A percentile compares a stretch with the other conserved stretches of the same genome.
Conservation (phyloP, 2,888 invertebrate species). For the Peribatodes rhomboidaria region DNA sequence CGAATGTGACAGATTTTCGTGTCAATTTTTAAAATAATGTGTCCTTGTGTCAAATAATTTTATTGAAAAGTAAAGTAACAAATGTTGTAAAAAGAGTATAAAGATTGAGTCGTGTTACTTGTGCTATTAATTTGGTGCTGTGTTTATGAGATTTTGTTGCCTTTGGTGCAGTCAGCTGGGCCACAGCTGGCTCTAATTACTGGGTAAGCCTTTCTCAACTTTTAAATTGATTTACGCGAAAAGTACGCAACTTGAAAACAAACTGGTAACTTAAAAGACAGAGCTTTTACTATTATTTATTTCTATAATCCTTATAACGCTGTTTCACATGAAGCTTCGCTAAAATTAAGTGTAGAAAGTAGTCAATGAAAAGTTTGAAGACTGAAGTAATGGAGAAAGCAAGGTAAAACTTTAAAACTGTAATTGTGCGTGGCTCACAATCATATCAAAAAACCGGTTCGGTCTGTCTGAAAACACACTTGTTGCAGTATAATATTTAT, state of each 20-base stretch:
- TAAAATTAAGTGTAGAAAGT: not conserved
- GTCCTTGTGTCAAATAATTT: constrained; percentile 4
- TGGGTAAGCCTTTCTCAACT: constrained; percentile 6
- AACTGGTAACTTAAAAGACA: not conserved
- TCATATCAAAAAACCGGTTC: constrained; percentile 2
- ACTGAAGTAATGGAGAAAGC: not conserved
- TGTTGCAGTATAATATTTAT: not conserved
- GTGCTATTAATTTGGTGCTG: constrained; percentile 12
- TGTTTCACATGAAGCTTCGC: not conserved
- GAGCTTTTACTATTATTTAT: not conserved
- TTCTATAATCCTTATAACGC: no score
- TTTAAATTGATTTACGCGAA: not conserved
- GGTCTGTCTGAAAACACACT: not conserved
- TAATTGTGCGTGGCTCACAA: not conserved
- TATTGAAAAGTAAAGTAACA: not conserved
- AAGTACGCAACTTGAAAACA: not conserved
- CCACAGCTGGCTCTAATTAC: constrained; percentile 17
- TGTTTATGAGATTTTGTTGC: constrained; percentile 20
- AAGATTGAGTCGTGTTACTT: not conserved
- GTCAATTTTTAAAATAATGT: not conserved
- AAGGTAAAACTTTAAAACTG: constrained; percentile 1
- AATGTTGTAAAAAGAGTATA: constrained; percentile 3
- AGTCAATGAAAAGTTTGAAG: not conserved
- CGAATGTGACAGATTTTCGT: constrained; percentile 2
- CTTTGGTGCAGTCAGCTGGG: constrained; percentile 12